Conservation (phyloP, 2,113 vertebrate genomes). For the Alexandromys fortis region DNA sequence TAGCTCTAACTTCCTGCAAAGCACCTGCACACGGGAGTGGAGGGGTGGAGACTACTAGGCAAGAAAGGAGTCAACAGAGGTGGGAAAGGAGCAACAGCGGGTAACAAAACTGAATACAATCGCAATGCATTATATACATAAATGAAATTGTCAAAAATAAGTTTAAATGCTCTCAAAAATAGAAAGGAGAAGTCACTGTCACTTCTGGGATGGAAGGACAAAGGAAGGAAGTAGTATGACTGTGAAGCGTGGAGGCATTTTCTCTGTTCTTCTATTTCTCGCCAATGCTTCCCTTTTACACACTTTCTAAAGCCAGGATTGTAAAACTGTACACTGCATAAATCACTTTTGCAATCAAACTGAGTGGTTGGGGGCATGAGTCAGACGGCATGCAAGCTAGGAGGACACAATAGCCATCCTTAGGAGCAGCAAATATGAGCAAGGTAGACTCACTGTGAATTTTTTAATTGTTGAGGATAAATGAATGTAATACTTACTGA, state of each 20-base stretch:
- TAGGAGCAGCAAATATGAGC: not conserved
- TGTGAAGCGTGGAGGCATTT: rapidly evolving
- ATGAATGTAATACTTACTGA: constrained; percentile 47
- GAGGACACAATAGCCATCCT: not conserved
- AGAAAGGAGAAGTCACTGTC: not conserved
- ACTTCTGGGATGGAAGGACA: too few relatives aligned
- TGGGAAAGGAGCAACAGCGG: not conserved
- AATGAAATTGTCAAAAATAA: not conserved
- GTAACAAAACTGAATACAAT: not conserved
- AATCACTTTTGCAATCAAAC: not conserved
- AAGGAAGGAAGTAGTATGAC: not conserved
- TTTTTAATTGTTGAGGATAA: not conserved
- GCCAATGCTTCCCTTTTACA: not conserved
- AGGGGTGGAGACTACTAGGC: too few relatives aligned
- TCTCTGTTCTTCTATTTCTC: not conserved
- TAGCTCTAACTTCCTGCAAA: not conserved
- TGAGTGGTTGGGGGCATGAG: not conserved
- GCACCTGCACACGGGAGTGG: not conserved
- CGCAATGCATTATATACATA: not conserved
- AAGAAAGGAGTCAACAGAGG: not conserved
- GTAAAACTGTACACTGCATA: not conserved
- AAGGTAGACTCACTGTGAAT: not conserved
- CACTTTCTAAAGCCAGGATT: not conserved
- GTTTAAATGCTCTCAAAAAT: not conserved
- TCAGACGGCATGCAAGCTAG: not conserved